phyloP scores from a whole-genome alignment of 2,797 vertebrate species.

The Thunnus albacares region DNA sequence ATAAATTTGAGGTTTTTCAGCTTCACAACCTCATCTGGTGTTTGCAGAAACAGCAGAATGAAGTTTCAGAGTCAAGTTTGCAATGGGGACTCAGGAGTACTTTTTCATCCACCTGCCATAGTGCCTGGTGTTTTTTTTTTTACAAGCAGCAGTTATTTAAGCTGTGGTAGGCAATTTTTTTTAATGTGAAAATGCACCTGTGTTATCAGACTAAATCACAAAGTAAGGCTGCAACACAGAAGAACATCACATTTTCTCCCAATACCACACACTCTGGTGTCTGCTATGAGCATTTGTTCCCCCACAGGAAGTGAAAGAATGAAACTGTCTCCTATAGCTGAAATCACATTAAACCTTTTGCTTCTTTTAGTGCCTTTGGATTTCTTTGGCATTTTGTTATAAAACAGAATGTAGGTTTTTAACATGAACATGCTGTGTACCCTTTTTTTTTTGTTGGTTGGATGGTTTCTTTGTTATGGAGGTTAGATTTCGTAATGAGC shows the following conservation, averaged over 20 bases:
- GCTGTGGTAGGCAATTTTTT: constrained; percentile 22
- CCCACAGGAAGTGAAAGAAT: not conserved
- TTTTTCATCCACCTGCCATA: constrained; percentile 34
- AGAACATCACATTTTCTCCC: not conserved
- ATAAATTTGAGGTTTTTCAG: constrained; percentile 19
- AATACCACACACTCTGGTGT: not conserved
- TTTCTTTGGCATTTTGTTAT: not conserved
- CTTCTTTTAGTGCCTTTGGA: too few species aligned
- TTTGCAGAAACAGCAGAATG: constrained; percentile 32
- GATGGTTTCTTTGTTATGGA: too few species aligned
- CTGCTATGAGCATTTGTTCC: not conserved
- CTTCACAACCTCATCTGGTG: constrained; percentile 22
- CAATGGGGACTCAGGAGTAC: not conserved
- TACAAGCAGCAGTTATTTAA: constrained; percentile 36
- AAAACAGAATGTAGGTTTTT: not conserved
- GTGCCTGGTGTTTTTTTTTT: constrained; percentile 22
- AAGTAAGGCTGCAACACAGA: not conserved
- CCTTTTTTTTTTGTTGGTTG: too few species aligned
- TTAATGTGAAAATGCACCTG: constrained; percentile 15
- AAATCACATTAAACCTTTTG: not conserved
- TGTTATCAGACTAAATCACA: not conserved
- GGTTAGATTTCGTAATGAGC: too few species aligned
- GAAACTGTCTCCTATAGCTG: not conserved
- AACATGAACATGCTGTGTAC: too few species aligned
- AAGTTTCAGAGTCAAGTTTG: constrained; percentile 22